phyloP scores from a whole-genome alignment of 2,797 vertebrate genomes.

The Artibeus jamaicensis region DNA sequence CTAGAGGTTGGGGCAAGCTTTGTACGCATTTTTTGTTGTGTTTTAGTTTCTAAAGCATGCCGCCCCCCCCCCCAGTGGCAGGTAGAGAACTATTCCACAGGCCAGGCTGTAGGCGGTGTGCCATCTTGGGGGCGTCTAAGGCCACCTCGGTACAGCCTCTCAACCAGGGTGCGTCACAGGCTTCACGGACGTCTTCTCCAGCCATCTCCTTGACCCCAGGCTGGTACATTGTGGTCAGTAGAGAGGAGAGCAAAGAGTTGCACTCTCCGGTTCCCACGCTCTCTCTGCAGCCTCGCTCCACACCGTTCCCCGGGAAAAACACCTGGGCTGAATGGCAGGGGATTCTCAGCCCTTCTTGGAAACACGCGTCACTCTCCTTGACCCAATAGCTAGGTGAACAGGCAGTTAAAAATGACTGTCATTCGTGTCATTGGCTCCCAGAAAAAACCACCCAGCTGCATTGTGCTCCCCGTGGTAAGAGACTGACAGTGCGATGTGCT shows the following conservation, averaged over 20 bases:
- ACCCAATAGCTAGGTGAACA: constrained; percentile 45
- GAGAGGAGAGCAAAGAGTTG: background rate
- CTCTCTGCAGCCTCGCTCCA: background rate
- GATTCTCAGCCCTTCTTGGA: constrained; percentile 46
- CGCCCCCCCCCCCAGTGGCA: background rate
- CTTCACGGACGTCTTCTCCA: background rate
- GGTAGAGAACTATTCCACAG: background rate
- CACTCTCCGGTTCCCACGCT: background rate
- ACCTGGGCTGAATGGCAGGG: background rate
- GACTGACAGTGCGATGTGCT: constrained; percentile 43
- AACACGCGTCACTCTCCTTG: constrained; percentile 64
- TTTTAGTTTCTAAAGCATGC: background rate
- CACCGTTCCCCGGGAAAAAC: background rate
- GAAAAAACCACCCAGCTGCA: constrained; percentile 21
- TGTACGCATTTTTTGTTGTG: background rate
- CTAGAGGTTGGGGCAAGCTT: background rate
- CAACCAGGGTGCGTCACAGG: background rate
- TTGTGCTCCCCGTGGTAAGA: constrained; percentile 51
- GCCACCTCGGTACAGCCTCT: background rate
- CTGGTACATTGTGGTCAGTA: background rate
- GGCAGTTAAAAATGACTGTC: constrained; percentile 61
- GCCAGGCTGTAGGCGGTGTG: background rate
- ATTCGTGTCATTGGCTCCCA: constrained; percentile 54
- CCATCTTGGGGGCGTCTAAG: background rate
- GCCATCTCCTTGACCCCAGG: background rate